phyloP scores from a whole-genome alignment of 1,140 invertebrate genomes.

The Diachasmimorpha longicaudata region DNA sequence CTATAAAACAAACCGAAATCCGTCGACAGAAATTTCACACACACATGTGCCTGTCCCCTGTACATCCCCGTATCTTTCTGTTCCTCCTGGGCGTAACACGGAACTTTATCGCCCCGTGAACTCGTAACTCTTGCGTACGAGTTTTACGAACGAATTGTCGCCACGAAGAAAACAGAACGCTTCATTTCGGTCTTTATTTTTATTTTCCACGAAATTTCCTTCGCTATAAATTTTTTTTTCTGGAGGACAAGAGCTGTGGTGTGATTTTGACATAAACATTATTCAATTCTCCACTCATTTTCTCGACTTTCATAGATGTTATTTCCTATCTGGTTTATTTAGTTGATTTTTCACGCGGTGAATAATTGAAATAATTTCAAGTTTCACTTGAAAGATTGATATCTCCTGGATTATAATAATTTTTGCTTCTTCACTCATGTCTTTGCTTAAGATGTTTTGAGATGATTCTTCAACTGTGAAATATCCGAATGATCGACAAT shows the following conservation, averaged over 20 bases:
- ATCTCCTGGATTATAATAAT: too few relatives aligned
- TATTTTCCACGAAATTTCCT: background rate
- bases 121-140: slow-evolving; percentile 59
- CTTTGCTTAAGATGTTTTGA: background rate
- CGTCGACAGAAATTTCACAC: slow-evolving; percentile 51
- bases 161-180: background rate
- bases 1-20: slow-evolving; percentile 57
- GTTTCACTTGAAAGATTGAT: too few relatives aligned
- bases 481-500: background rate
- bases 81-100: slow-evolving; percentile 50
- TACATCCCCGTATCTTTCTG: slow-evolving; percentile 17
- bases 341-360: background rate
- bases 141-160: slow-evolving; percentile 42
- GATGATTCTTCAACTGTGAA: background rate
- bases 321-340: background rate
- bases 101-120: slow-evolving; percentile 59
- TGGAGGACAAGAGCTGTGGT: background rate
- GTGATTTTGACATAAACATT: background rate
- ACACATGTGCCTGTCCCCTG: background rate
- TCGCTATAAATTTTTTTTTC: background rate
- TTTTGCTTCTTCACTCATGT: background rate
- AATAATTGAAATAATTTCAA: too few relatives aligned
- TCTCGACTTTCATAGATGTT: too few relatives aligned
- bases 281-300: background rate
- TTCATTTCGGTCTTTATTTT: background rate